phyloP scores from a whole-genome alignment of 2,888 invertebrate genomes.

The Alloplasta piceator region DNA sequence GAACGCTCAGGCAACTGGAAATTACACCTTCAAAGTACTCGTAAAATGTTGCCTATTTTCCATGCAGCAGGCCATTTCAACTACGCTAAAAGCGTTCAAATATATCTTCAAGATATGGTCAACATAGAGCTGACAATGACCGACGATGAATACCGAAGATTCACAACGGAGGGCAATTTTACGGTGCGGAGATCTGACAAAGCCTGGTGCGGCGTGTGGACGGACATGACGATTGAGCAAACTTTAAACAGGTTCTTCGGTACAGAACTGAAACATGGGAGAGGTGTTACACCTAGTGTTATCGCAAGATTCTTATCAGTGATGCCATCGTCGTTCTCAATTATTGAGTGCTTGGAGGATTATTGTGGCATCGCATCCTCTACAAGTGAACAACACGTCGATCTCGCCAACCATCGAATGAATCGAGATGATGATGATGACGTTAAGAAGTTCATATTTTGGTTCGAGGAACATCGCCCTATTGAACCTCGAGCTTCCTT shows the following conservation, averaged over 20 bases:
- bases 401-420: slow-evolving; percentile 64
- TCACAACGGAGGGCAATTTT: slow-evolving; percentile 56
- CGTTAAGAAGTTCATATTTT: slow-evolving; percentile 62
- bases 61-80: slow-evolving; percentile 69
- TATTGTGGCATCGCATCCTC: slow-evolving; percentile 47
- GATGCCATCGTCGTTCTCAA: slow-evolving; percentile 53
- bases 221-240: slow-evolving; percentile 59
- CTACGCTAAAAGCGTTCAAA: slow-evolving; percentile 68
- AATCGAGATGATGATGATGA: slow-evolving; percentile 66
- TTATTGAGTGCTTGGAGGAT: slow-evolving; percentile 56
- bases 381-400: slow-evolving; percentile 68
- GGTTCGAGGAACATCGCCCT: slow-evolving; percentile 67
- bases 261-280: slow-evolving; percentile 67
- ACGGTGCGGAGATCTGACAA: slow-evolving; percentile 58
- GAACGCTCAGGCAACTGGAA: slow-evolving; percentile 68
- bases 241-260: slow-evolving; percentile 64
- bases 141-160: slow-evolving; percentile 41
- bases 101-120: slow-evolving; percentile 70
- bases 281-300: slow-evolving; percentile 63
- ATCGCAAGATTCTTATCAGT: slow-evolving; percentile 47
- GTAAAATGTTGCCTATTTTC: slow-evolving; percentile 65
- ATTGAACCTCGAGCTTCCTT: slow-evolving; percentile 56
- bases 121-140: slow-evolving; percentile 47
- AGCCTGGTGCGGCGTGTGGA: slow-evolving; percentile 58
- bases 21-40: slow-evolving; percentile 63